A percentile compares a stretch with the other conserved stretches of the same genome.
phyloP scores from a whole-genome alignment of 2,888 invertebrate species.

The Idaea aversata region DNA sequence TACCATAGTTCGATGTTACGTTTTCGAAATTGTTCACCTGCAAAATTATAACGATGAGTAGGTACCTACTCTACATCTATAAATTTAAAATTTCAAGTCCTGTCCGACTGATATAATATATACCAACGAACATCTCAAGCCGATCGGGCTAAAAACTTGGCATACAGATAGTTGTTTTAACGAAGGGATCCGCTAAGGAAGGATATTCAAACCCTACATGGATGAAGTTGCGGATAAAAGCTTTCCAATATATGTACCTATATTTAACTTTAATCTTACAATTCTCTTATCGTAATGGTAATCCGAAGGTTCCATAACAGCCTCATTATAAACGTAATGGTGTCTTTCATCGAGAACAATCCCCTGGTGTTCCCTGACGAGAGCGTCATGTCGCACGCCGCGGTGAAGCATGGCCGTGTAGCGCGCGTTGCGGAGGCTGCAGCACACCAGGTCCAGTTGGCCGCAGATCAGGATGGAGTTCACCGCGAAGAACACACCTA shows the following conservation, averaged over 20 bases:
- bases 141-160: too few relatives aligned
- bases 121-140: too few relatives aligned
- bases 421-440: slow-evolving; percentile 61
- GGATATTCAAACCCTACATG: too few relatives aligned
- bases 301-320: slow-evolving; percentile 47
- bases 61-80: too few relatives aligned
- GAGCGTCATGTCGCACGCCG: slow-evolving; percentile 44
- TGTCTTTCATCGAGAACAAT: slow-evolving; percentile 48
- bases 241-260: too few relatives aligned
- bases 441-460: slow-evolving; percentile 67
- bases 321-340: slow-evolving; percentile 52
- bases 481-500: slow-evolving; percentile 67
- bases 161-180: background rate
- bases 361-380: slow-evolving; percentile 32
- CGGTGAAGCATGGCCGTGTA: slow-evolving; percentile 55
- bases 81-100: too few relatives aligned
- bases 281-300: slow-evolving; percentile 55
- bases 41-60: slow-evolving; percentile 22
- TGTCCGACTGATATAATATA: too few relatives aligned
- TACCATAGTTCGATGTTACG: slow-evolving; percentile 42
- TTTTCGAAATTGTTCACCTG: slow-evolving; percentile 33
- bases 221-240: too few relatives aligned
- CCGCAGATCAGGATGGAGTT: slow-evolving; percentile 69
- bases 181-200: background rate
- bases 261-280: slow-evolving; percentile 31